Evolutionary conservation across 2,113 vertebrate genomes (phyloP).

Genomic region (Oncorhynchus nerka): DNA sequence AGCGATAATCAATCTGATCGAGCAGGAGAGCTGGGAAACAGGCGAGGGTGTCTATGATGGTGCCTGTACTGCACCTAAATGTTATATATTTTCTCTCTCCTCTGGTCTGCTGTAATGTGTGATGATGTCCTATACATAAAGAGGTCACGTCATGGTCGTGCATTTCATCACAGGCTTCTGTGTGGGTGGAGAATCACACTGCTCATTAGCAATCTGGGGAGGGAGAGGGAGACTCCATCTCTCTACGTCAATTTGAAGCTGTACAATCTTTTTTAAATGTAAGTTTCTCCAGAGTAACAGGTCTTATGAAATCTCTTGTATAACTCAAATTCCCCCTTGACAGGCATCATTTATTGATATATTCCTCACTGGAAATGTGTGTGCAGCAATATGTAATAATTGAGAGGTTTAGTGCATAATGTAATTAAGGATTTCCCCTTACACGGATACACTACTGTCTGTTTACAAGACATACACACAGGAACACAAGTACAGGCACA

Average conservation of each 20-base stretch:
- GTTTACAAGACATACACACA: neutral
- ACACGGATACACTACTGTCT: neutral
- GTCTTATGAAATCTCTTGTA: neutral
- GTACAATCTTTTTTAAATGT: neutral
- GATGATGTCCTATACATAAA: neutral
- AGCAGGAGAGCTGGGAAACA: neutral
- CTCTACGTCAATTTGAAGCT: neutral
- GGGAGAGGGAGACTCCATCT: neutral
- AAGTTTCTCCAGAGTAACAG: neutral
- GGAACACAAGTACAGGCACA: neutral
- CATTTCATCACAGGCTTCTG: neutral
- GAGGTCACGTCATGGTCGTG: neutral
- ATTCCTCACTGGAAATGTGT: neutral
- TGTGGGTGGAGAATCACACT: neutral
- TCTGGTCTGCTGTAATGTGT: too few relatives aligned
- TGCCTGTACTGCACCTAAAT: constrained; percentile 21
- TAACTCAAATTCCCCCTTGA: neutral
- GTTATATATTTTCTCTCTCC: neutral
- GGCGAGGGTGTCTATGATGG: constrained; percentile 15
- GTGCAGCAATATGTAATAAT: neutral
- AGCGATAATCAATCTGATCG: constrained; percentile 24
- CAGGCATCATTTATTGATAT: neutral
- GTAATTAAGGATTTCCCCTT: neutral
- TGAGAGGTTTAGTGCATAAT: neutral
- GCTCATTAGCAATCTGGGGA: neutral